Evolutionary conservation across 2,888 invertebrate genomes (phyloP).

Genomic region (Penaeus monodon): DNA sequence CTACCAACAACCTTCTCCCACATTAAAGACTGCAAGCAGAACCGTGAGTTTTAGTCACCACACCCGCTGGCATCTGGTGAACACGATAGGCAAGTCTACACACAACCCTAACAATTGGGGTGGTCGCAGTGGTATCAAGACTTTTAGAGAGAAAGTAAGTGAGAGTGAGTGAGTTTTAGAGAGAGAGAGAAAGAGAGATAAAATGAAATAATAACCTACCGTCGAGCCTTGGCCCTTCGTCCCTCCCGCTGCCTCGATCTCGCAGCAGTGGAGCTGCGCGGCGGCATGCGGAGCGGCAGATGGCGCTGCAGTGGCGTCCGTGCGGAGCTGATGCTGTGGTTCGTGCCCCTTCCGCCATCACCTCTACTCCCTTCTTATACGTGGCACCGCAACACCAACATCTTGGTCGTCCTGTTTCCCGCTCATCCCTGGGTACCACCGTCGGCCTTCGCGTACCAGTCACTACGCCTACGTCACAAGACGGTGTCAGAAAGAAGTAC

Average conservation of each 20-base stretch:
- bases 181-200: no score
- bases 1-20: no score
- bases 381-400: conserved; percentile 35
- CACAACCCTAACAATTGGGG: no score
- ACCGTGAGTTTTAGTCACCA: no score
- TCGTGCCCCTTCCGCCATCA: conserved; percentile 28
- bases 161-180: no score
- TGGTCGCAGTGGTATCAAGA: no score
- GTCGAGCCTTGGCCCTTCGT: no score
- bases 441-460: conserved; percentile 24
- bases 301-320: conserved; percentile 43
- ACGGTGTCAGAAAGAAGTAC: conserved; percentile 22
- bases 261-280: conserved; percentile 28
- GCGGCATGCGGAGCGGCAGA: conserved; percentile 42
- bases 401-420: conserved; percentile 45
- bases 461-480: conserved; percentile 47
- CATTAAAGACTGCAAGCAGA: no score
- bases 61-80: no score
- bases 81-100: no score
- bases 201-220: no score
- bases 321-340: conserved; percentile 38
- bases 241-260: not conserved
- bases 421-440: conserved; percentile 39
- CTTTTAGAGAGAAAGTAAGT: no score
- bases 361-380: conserved; percentile 39